Base-by-base conservation (phyloP, 1,140 invertebrate species). In the Maconellicoccus hirsutus region DNA sequence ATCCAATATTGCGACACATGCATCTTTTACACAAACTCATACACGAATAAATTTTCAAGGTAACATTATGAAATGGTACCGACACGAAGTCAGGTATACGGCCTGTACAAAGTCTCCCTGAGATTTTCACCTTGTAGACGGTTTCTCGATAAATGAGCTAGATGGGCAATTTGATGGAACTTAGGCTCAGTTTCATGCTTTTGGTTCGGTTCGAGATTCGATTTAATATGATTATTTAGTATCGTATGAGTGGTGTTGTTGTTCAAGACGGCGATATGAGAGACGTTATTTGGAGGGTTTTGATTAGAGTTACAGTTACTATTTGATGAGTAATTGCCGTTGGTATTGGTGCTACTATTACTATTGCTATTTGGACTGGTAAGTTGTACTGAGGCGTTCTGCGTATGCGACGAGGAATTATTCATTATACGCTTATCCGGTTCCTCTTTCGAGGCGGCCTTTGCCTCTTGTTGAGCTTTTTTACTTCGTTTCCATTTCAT, bases 401-500 rank as follows among this genome's bases (percentile, higher is more conserved):
- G 22, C 7, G 22, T 52, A 29, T 70, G 59, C 59, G 33, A 70
- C 12, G 29, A 59, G 0, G 52, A 7, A 0, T 25, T 29, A 12
- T 8, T 66, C 14, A 70, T 61, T 19, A 4, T n/a, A 21, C 73
- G 69, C 42, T 73, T 75, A 7, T 75, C 75, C 12, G 23, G 21
- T 6, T 73, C 73, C 4, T 74, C 74, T 59, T 73, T 74, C 3
- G 72, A 70, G 0, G 72, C 42, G 12, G 72, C 72, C 39, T 76
- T 77, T 3, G 87, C 85, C 78, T 93, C 91, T 75, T 92, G 89
- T 78, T 93, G 92, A 0, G 92, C 91, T 78, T 95, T 95, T 84
- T 95, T 96, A 72, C 92, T 94, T 4, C 93, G 82, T 79, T 96
- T 96, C 93, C 93, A 96, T 78, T 96, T 96, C 93, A 96, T 96